These are phyloP conservation scores for Phyto melanocephala DNA, from an alignment of 2,888 invertebrate species.

Conservation along the genomic window DNA sequence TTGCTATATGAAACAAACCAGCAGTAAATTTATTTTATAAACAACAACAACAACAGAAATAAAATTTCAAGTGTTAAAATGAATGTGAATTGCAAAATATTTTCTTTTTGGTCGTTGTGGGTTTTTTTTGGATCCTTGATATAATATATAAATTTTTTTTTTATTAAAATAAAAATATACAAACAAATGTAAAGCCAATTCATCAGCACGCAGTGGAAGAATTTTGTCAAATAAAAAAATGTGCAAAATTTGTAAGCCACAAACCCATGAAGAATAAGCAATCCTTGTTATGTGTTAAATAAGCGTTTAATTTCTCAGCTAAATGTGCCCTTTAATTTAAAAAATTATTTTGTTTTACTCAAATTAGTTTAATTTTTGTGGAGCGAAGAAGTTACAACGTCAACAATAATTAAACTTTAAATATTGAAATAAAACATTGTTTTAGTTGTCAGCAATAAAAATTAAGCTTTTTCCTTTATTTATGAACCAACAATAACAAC, in stretches of 20 bases:
- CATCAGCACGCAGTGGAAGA: background rate
- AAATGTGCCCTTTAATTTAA: too few relatives aligned
- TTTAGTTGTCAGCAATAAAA: background rate
- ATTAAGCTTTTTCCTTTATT: too few relatives aligned
- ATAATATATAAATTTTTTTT: constrained; percentile 7
- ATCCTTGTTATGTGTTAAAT: too few relatives aligned
- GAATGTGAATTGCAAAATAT: constrained; percentile 26
- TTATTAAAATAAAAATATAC: background rate
- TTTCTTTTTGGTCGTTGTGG: constrained; percentile 6
- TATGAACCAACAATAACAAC: background rate
- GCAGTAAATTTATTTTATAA: constrained; percentile 19
- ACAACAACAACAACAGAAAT: background rate
- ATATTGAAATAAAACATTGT: constrained; percentile 5
- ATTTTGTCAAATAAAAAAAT: too few relatives aligned
- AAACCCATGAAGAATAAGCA: too few relatives aligned
- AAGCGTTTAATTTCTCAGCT: too few relatives aligned
- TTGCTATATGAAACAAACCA: constrained; percentile 13
- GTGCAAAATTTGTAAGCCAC: too few relatives aligned
- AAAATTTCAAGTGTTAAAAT: constrained; percentile 26
- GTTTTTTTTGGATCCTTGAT: too few relatives aligned
- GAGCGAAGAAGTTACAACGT: background rate
- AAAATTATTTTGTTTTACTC: too few relatives aligned
- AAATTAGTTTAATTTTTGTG: too few relatives aligned
- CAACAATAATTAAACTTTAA: background rate
- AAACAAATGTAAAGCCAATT: background rate